A percentile compares a stretch with the other conserved stretches of the same genome.
phyloP scores from a whole-genome alignment of 2,797 vertebrate species.

The Pelochelys cantorii region DNA sequence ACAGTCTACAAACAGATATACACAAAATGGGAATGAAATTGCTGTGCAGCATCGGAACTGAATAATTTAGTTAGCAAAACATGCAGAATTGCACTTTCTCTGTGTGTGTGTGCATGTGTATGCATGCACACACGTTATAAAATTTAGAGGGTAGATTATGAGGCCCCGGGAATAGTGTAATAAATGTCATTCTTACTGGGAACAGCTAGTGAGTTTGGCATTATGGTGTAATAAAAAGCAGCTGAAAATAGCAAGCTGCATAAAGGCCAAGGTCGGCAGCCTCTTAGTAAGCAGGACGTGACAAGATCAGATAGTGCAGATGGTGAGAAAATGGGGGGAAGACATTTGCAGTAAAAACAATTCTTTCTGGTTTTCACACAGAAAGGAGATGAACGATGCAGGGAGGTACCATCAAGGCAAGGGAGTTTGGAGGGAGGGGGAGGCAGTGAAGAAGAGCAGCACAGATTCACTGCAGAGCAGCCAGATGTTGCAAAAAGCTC shows the following conservation, averaged over 20 bases:
- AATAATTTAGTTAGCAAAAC: neutral
- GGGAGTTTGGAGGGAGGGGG: rapidly evolving
- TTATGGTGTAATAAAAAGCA: neutral
- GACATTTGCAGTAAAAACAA: neutral
- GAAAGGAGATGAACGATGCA: neutral
- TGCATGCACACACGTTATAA: neutral
- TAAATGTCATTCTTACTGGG: neutral
- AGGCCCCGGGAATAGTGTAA: neutral
- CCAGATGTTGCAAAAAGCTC: neutral
- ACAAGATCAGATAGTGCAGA: neutral
- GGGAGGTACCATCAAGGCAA: neutral
- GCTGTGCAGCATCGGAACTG: neutral
- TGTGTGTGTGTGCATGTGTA: neutral
- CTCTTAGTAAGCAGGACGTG: neutral
- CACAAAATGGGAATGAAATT: neutral
- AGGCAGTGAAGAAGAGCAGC: neutral
- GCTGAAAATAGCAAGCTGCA: neutral
- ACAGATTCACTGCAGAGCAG: neutral
- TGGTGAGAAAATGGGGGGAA: neutral
- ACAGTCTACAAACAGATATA: rapidly evolving
- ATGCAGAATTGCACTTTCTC: neutral
- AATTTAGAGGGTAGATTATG: neutral
- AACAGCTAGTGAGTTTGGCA: neutral
- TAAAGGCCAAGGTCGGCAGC: neutral
- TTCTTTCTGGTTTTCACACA: neutral